Conservation (phyloP, 2,797 vertebrate genomes). For the Melanotaenia boesemani region DNA sequence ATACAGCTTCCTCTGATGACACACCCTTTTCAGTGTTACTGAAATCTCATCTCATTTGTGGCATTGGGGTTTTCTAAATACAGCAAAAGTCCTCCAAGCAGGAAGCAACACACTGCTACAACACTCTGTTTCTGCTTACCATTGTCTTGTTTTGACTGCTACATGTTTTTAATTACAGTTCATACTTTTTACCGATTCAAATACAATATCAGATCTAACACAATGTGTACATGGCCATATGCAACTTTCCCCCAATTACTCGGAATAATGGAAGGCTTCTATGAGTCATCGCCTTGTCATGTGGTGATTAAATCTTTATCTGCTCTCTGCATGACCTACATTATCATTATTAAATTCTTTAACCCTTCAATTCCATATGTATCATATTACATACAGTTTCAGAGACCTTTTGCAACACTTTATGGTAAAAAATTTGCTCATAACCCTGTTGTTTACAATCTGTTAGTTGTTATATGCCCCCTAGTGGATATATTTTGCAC, state of each 20-base stretch:
- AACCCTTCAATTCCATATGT: no score
- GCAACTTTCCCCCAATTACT: neutral
- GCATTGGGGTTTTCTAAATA: constrained; percentile 38
- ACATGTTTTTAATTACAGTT: neutral
- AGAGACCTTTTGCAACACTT: no score
- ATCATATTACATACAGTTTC: no score
- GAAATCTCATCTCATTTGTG: constrained; percentile 28
- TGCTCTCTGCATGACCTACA: constrained; percentile 11
- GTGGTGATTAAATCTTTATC: constrained; percentile 12
- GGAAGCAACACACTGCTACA: constrained; percentile 31
- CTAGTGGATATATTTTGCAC: no score
- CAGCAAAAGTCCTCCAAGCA: constrained; percentile 27
- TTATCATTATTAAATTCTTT: constrained; percentile 56
- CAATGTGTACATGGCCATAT: neutral
- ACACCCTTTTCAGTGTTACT: constrained; percentile 37
- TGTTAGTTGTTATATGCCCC: no score
- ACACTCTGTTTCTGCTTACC: constrained; percentile 24
- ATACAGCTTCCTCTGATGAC: constrained; percentile 31
- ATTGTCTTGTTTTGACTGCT: neutral
- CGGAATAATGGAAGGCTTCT: neutral
- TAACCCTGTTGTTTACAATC: no score
- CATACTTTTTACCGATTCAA: neutral
- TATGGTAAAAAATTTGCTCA: no score
- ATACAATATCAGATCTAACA: neutral
- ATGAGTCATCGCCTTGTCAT: neutral